Percentiles rank a stretch among this genome's conserved stretches.
These are phyloP conservation scores for Temnothorax curvispinosus DNA, from an alignment of 1,140 invertebrate genomes.

Conservation along the genomic window DNA sequence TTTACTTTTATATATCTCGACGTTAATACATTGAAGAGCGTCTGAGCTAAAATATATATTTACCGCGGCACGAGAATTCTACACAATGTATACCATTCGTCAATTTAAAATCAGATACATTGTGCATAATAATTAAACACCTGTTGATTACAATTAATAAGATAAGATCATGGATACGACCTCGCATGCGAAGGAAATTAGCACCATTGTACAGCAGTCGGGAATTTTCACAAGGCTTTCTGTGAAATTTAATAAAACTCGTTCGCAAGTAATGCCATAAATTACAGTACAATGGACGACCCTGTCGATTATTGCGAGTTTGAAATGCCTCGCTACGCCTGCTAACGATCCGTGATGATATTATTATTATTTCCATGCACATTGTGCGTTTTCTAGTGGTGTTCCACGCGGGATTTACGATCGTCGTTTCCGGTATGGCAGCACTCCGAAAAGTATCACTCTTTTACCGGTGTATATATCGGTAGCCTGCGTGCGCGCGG, in stretches of 20 bases:
- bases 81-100: background rate
- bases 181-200: slow-evolving; percentile 32
- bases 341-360: slow-evolving; percentile 55
- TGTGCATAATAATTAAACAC: slow-evolving; percentile 30
- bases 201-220: slow-evolving; percentile 30
- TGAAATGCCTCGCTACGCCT: slow-evolving; percentile 47
- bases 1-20: background rate
- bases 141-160: slow-evolving; percentile 30
- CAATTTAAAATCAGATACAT: background rate
- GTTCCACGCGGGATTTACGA: slow-evolving; percentile 32
- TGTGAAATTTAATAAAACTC: slow-evolving; percentile 57
- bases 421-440: slow-evolving; percentile 33
- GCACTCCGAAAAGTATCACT: slow-evolving; percentile 42
- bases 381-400: background rate
- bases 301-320: slow-evolving; percentile 52
- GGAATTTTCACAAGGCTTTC: slow-evolving; percentile 59
- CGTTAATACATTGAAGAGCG: background rate
- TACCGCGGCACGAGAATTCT: background rate
- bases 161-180: background rate
- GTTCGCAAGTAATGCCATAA: slow-evolving; percentile 53
- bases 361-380: slow-evolving; percentile 37
- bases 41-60: background rate
- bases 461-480: slow-evolving; percentile 25
- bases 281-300: slow-evolving; percentile 36
- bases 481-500: background rate